Conservation (phyloP, 2,113 vertebrate genomes). For the Tonatia bakeri region DNA sequence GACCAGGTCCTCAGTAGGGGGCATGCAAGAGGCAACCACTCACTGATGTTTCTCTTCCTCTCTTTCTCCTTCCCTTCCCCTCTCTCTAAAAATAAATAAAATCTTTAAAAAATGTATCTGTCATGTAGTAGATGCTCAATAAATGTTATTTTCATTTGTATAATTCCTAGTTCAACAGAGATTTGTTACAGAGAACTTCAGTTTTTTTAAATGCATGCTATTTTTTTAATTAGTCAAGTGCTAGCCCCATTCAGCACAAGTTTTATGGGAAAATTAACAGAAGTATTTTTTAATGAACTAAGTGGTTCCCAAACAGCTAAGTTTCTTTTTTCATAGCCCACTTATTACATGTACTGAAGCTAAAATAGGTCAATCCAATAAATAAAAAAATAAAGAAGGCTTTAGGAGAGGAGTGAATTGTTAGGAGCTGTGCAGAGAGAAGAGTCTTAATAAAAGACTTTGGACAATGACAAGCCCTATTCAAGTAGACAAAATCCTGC, state of each 20-base stretch:
- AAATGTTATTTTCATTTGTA: background rate
- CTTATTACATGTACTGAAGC: background rate
- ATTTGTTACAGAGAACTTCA: background rate
- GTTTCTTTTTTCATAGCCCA: background rate
- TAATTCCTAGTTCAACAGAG: background rate
- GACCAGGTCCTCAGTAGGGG: too few species aligned
- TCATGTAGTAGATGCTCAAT: background rate
- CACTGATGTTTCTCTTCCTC: too few species aligned
- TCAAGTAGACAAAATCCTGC: background rate
- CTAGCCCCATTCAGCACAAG: background rate
- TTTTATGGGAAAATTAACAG: background rate
- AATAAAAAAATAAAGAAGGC: background rate
- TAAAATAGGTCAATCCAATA: background rate
- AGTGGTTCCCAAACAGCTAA: background rate
- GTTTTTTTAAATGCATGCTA: background rate
- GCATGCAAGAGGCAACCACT: too few species aligned
- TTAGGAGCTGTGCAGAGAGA: background rate
- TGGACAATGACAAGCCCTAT: background rate
- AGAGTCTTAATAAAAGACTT: background rate
- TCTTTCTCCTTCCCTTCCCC: too few species aligned
- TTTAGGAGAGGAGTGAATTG: background rate
- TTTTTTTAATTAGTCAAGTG: background rate
- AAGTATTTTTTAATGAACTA: constrained; percentile 19
- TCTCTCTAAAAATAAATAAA: too few species aligned
- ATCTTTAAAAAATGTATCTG: background rate